Percentiles rank a stretch among this genome's conserved stretches.
phyloP scores from a whole-genome alignment of 2,797 vertebrate species.

The Fistularia commersonii region DNA sequence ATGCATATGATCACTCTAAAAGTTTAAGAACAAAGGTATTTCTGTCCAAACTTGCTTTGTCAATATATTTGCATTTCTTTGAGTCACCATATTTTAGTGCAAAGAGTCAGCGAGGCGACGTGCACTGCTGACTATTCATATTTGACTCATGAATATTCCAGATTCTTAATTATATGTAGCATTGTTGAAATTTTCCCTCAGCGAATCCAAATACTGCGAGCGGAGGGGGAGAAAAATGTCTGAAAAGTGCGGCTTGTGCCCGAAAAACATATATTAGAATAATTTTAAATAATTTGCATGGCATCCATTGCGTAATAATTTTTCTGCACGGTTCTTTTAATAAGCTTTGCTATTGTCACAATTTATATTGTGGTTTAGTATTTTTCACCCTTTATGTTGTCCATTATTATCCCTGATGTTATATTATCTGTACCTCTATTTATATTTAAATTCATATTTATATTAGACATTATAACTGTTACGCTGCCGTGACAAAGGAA shows the following conservation, averaged over 20 bases:
- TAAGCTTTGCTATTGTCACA: too few species aligned
- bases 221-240: background rate
- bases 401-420: too few species aligned
- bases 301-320: too few species aligned
- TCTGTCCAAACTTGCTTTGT: too few species aligned
- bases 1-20: too few species aligned
- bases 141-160: conserved; percentile 43
- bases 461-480: too few species aligned
- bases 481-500: too few species aligned
- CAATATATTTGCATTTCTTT: conserved; percentile 1
- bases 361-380: too few species aligned
- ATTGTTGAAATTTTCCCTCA: conserved; percentile 21
- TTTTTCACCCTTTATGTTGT: too few species aligned
- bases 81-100: conserved; percentile 7
- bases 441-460: too few species aligned
- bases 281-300: background rate
- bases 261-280: conserved; percentile 1
- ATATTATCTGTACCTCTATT: too few species aligned
- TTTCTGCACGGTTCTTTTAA: too few species aligned
- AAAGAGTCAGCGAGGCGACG: conserved; percentile 14
- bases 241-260: background rate
- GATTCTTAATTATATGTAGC: conserved; percentile 21
- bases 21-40: background rate
- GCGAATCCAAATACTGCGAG: conserved; percentile 9
- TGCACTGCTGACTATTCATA: conserved; percentile 19